Conservation (phyloP, 2,113 vertebrate genomes). For the Cyphomyrus plagiostoma region DNA sequence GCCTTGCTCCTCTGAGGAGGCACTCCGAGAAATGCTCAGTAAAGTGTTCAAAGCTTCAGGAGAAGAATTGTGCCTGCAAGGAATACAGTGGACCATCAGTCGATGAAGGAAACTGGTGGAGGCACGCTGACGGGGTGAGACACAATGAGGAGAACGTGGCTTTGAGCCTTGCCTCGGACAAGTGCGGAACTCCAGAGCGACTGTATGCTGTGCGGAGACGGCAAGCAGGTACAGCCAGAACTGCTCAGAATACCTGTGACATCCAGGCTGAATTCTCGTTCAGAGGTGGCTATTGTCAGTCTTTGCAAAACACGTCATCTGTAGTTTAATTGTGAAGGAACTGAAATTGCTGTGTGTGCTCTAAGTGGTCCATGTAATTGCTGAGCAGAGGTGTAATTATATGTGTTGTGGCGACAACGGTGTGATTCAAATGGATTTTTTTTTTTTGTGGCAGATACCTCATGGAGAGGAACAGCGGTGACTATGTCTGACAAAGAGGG, state of each 20-base stretch:
- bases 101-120: slow-evolving; percentile 28
- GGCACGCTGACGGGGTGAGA: slow-evolving; percentile 28
- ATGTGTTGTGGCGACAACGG: neutral
- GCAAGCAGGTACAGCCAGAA: slow-evolving; percentile 43
- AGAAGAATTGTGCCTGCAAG: slow-evolving; percentile 38
- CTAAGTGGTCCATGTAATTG: neutral
- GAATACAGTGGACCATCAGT: slow-evolving; percentile 21
- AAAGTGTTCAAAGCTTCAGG: slow-evolving; percentile 32
- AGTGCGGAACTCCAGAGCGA: slow-evolving; percentile 35
- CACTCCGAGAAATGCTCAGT: slow-evolving; percentile 38
- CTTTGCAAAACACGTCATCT: neutral
- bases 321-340: neutral
- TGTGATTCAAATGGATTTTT: neutral
- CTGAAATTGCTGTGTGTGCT: neutral
- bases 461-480: neutral
- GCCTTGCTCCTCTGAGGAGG: slow-evolving; percentile 27
- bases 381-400: neutral
- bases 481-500: neutral
- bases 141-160: slow-evolving; percentile 43
- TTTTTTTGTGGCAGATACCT: neutral
- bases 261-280: neutral
- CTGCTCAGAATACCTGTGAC: neutral
- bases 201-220: slow-evolving; percentile 25
- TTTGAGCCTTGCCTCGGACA: slow-evolving; percentile 11
- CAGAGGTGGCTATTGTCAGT: neutral